Conservation (phyloP, 2,797 vertebrate genomes). For the Chromobotia macracanthus region DNA sequence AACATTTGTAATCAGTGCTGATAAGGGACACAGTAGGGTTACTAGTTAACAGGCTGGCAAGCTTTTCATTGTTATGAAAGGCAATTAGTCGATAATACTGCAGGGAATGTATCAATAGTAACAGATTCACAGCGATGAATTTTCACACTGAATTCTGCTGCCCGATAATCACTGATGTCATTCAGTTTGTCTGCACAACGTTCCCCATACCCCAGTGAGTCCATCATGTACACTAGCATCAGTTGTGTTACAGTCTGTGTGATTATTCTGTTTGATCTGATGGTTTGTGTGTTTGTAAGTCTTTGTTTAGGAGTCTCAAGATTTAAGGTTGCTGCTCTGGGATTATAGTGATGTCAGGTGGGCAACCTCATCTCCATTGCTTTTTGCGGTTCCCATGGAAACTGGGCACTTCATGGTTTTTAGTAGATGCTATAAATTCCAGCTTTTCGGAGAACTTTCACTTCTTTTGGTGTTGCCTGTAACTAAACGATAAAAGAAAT, state of each 20-base stretch:
- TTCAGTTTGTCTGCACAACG: constrained; percentile 3
- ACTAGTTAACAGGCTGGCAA: constrained; percentile 20
- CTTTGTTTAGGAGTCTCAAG: constrained; percentile 17
- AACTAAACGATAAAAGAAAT: neutral
- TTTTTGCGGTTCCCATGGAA: constrained; percentile 48
- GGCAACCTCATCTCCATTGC: constrained; percentile 36
- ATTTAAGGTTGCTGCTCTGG: constrained; percentile 24
- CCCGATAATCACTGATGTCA: constrained; percentile 42
- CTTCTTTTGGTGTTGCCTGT: neutral
- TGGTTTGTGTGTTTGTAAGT: neutral
- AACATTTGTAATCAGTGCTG: too few species aligned
- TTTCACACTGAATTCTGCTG: constrained; percentile 20
- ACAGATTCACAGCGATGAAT: constrained; percentile 49
- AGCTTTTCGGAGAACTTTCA: constrained; percentile 31
- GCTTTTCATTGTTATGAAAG: constrained; percentile 50
- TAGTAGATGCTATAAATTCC: constrained; percentile 31
- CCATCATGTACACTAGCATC: neutral
- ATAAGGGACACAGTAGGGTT: too few species aligned
- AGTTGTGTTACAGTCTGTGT: neutral
- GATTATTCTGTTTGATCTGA: constrained; percentile 1
- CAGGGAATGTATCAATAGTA: constrained; percentile 53
- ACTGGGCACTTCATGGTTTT: constrained; percentile 29
- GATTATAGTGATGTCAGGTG: constrained; percentile 37
- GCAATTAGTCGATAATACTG: constrained; percentile 53
- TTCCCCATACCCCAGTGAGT: neutral